A percentile compares a stretch with the other conserved stretches of the same genome.
Evolutionary conservation across 64 coral and sea anemone genomes (phyloP).

Genomic region (Stylophora pistillata): DNA sequence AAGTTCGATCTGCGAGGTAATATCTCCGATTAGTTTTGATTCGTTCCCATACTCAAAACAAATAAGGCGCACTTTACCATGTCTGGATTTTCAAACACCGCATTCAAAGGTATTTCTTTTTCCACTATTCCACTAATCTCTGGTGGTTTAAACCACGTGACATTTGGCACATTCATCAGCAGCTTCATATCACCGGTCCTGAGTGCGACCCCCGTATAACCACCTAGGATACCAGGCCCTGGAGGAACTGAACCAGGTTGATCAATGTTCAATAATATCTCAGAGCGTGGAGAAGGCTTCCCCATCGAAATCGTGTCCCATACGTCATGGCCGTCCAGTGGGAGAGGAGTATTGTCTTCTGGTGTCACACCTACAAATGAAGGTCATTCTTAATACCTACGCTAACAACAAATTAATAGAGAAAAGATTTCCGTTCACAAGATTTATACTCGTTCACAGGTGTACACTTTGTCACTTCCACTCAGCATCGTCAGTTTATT

Average conservation of each 20-base stretch:
- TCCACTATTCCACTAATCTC: slow-evolving; percentile 39
- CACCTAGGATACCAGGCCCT: background rate
- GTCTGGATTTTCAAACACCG: background rate
- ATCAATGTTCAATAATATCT: slow-evolving; percentile 78
- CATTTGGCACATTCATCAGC: slow-evolving; percentile 48
- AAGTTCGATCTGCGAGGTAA: too few species aligned
- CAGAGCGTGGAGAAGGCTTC: slow-evolving; percentile 61
- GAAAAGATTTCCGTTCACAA: too few species aligned
- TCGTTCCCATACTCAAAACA: too few species aligned
- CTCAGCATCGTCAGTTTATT: too few species aligned
- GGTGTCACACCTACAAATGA: background rate
- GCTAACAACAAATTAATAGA: too few species aligned
- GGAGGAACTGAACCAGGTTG: background rate
- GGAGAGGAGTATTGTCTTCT: background rate
- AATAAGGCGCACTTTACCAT: background rate
- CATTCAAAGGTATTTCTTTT: slow-evolving; percentile 1
- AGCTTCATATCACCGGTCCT: slow-evolving; percentile 51
- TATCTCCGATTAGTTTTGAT: too few species aligned
- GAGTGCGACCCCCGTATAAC: slow-evolving; percentile 55
- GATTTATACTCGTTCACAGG: too few species aligned
- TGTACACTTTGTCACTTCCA: too few species aligned
- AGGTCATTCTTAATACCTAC: background rate
- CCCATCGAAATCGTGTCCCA: slow-evolving; percentile 62
- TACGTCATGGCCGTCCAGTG: slow-evolving; percentile 63
- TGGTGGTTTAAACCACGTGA: slow-evolving; percentile 78